Evolutionary conservation across 1,140 invertebrate species (phyloP).

Genomic region (Asobara japonica): DNA sequence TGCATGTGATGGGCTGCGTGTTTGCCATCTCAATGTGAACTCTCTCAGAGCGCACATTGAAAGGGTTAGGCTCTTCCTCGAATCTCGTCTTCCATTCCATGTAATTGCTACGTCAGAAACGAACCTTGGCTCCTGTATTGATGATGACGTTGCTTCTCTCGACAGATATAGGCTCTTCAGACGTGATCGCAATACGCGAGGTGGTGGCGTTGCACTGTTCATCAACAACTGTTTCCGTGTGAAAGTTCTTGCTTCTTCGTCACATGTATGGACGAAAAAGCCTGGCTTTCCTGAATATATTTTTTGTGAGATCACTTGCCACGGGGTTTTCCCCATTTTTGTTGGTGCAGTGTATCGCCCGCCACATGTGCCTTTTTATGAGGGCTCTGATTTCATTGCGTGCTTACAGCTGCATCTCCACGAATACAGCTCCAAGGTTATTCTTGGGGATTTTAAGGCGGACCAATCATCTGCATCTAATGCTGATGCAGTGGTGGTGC

Average conservation of each 20-base stretch:
- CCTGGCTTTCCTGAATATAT: neutral
- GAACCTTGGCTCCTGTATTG: neutral
- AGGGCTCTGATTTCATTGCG: too few relatives aligned
- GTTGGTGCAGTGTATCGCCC: constrained; percentile 16
- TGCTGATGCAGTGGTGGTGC: neutral
- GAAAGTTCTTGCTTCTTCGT: neutral
- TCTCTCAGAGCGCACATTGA: neutral
- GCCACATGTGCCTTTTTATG: constrained; percentile 14
- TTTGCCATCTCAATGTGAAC: neutral
- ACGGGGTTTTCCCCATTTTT: neutral
- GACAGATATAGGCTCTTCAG: neutral
- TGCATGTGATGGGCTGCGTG: neutral
- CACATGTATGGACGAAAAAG: neutral
- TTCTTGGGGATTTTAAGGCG: constrained; percentile 16
- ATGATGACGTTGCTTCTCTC: constrained; percentile 27
- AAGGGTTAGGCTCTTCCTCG: neutral
- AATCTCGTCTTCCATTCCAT: neutral
- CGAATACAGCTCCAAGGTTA: neutral
- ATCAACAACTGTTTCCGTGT: neutral
- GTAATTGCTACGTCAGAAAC: neutral
- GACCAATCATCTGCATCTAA: neutral
- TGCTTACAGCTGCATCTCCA: neutral
- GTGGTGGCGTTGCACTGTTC: constrained; percentile 23
- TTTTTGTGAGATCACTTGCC: neutral
- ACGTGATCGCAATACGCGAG: neutral